A percentile compares a stretch with the other conserved stretches of the same genome.
These are phyloP conservation scores for Panagrolaimus sp. DNA, from an alignment of 1,140 invertebrate species.

Conservation along the genomic window DNA sequence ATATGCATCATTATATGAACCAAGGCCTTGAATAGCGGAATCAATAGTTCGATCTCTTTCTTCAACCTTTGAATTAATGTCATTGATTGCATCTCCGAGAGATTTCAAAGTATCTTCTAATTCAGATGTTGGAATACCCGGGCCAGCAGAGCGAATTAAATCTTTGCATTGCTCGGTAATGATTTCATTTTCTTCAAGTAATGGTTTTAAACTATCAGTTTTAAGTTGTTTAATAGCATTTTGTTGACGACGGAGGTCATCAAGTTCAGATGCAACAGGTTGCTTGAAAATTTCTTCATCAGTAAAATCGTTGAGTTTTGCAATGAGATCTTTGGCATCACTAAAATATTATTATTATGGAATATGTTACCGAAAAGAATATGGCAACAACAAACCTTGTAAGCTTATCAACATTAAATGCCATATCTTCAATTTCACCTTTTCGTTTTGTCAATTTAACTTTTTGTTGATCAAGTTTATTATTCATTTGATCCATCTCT, in stretches of 20 bases:
- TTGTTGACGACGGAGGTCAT: constrained; percentile 22
- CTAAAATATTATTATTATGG: too few species aligned
- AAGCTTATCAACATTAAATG: background rate
- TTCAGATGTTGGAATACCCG: constrained; percentile 73
- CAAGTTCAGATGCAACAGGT: constrained; percentile 70
- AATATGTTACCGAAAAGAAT: too few species aligned
- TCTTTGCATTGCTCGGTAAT: constrained; percentile 76
- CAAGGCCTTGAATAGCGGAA: constrained; percentile 81
- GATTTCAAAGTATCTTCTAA: constrained; percentile 83
- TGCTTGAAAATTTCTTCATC: constrained; percentile 70
- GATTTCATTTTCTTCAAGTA: constrained; percentile 73
- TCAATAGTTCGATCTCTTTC: constrained; percentile 82
- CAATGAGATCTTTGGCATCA: background rate
- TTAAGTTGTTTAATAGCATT: constrained; percentile 65
- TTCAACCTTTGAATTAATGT: constrained; percentile 76
- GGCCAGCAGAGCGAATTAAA: constrained; percentile 76
- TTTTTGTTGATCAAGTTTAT: background rate
- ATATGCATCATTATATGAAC: constrained; percentile 91
- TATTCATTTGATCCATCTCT: background rate
- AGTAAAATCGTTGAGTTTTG: constrained; percentile 23
- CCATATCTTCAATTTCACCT: background rate
- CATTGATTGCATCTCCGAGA: constrained; percentile 63
- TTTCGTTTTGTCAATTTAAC: background rate
- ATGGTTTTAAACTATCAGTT: constrained; percentile 73
- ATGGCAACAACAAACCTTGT: too few species aligned